Conservation (phyloP, 1,140 invertebrate species). For the Drosophila erecta region DNA sequence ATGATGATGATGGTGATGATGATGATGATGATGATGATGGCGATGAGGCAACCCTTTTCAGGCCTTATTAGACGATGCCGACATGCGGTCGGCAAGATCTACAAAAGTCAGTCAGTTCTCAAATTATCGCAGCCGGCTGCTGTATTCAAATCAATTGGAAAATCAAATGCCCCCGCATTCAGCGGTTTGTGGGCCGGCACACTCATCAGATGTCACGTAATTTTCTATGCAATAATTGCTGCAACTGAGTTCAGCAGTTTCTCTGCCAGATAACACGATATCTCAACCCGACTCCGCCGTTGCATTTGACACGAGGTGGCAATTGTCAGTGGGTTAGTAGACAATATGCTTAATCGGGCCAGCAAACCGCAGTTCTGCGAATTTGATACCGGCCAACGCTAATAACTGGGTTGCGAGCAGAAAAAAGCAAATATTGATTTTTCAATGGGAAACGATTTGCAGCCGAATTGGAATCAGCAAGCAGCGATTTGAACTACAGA, state of each 20-base stretch:
- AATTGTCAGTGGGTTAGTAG: constrained; percentile 8
- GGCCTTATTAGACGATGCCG: constrained; percentile 4
- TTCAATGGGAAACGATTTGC: not conserved
- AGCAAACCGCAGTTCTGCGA: constrained; percentile 2
- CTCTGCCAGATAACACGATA: not conserved
- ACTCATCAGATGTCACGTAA: constrained; percentile 8
- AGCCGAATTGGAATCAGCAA: not conserved
- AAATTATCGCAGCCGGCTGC: constrained; percentile 14
- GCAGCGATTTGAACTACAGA: too few species aligned
- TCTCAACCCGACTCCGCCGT: constrained; percentile 1
- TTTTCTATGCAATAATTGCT: not conserved
- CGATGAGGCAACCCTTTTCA: constrained; percentile 8
- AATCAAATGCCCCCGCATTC: constrained; percentile 17
- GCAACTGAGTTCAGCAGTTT: constrained; percentile 7
- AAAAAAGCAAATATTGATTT: not conserved
- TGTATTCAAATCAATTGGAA: constrained; percentile 30
- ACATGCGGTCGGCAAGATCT: constrained; percentile 1
- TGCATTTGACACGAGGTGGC: constrained; percentile 6
- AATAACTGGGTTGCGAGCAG: constrained; percentile 3
- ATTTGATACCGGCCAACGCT: constrained; percentile 1
- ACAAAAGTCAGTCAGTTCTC: not conserved
- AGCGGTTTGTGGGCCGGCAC: not conserved
- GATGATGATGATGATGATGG: constrained; percentile 1
- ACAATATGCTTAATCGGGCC: not conserved
- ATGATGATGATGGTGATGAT: too few species aligned